phyloP scores from a whole-genome alignment of 64 coral and sea anemone species.

The Montipora efflorescens region DNA sequence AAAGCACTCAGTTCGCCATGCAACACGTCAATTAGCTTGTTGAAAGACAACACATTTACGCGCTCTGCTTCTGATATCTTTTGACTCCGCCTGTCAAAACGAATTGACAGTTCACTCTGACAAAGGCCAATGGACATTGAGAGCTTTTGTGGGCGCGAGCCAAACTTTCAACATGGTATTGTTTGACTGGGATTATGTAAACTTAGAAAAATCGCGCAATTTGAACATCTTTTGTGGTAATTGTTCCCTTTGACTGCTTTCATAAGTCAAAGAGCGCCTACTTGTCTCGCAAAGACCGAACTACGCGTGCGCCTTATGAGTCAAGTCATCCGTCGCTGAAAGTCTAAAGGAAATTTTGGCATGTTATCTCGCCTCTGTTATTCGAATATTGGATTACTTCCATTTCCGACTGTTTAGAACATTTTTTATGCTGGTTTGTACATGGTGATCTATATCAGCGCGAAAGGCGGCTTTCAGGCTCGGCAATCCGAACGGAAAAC shows the following conservation, averaged over 20 bases:
- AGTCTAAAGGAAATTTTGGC: constrained; percentile 39
- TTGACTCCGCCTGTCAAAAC: constrained; percentile 92
- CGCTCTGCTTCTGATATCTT: constrained; percentile 76
- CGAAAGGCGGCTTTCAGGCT: constrained; percentile 27
- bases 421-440: constrained; percentile 25
- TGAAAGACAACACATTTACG: constrained; percentile 67
- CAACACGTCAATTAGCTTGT: constrained; percentile 60
- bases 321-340: background rate
- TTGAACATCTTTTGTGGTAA: constrained; percentile 87
- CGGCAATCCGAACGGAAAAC: constrained; percentile 64
- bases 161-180: constrained; percentile 86
- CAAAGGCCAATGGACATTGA: constrained; percentile 96
- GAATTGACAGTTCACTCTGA: constrained; percentile 89
- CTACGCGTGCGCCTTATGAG: background rate
- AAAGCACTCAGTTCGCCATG: constrained; percentile 44
- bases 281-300: constrained; percentile 40
- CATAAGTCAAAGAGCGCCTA: constrained; percentile 74
- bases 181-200: constrained; percentile 95
- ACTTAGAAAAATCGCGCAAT: constrained; percentile 95
- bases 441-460: constrained; percentile 47
- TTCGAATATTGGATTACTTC: constrained; percentile 47
- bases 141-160: constrained; percentile 86
- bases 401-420: constrained; percentile 44
- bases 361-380: constrained; percentile 11
- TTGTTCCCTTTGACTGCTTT: constrained; percentile 89